Base-by-base conservation (phyloP, 2,797 vertebrate genomes). In the Tiaroga cobitis region DNA sequence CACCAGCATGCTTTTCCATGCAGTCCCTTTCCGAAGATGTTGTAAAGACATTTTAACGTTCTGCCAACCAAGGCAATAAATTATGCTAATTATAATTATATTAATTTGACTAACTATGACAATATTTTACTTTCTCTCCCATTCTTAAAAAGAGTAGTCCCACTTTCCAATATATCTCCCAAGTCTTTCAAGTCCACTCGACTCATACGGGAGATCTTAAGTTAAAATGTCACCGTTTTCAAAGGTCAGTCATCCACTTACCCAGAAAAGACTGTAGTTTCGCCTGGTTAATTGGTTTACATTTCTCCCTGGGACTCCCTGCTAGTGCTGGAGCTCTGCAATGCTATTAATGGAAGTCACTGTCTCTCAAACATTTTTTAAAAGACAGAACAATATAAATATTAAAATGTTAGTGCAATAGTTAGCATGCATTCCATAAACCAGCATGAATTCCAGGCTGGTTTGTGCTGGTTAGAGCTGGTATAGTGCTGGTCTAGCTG, bases 221-320 rank as follows among this genome's bases (percentile, higher is more conserved):
- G 63, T 32, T 65, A 61, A 87, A 87, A 85, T 87, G 73, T 78
- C 79, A 84, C 59, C 9, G 5, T 77, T 85, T 87, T 85, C 46
- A 87, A 85, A 85, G 83, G 80, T 85, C 87, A 85, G 83, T 43
- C 39, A 39, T 78, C 83, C 83, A 82, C 80, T 85, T 84, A 82
- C 61, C 87, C 56, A 79, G 41, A 21, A 78, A 74, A 76, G 72
- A 84, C 79, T 84, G 19, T 32, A 76, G 49, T n/a, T 76, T 85
- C 51, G 41, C 46, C 54, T 72, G 72, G 74, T 81, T 84, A 87
- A 73, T 81, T 81, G 79, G 39, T 32, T 84, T 74, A 75, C 51
- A 70, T 85, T 41, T 61, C 69, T 37, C 37, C 5, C 37, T 76
- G 63, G 18, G 19, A 83, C 34, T 54, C 43, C 1, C 43, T 76